A percentile compares a stretch with the other conserved stretches of the same genome.
These are phyloP conservation scores for Battus philenor DNA, from an alignment of 1,140 invertebrate species.

Conservation along the genomic window DNA sequence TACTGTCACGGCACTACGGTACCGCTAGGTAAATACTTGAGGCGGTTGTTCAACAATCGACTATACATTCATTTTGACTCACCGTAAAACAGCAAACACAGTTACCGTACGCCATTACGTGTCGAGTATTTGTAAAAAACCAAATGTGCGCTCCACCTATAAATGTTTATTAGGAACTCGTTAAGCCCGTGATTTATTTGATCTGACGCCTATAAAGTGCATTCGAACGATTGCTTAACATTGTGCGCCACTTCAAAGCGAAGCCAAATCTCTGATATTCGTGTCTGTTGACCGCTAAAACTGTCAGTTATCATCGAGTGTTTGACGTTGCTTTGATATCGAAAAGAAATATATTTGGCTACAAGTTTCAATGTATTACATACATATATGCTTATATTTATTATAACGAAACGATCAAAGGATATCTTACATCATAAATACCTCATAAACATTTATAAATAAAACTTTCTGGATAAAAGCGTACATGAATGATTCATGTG, in stretches of 20 bases:
- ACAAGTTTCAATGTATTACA: too few species aligned
- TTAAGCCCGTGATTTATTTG: constrained; percentile 65
- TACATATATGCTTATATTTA: too few species aligned
- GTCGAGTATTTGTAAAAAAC: constrained; percentile 64
- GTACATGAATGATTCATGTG: too few species aligned
- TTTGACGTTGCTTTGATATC: constrained; percentile 5
- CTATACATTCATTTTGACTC: constrained; percentile 42
- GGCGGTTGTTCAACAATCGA: constrained; percentile 39
- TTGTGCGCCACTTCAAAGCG: constrained; percentile 46
- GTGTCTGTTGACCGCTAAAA: constrained; percentile 6
- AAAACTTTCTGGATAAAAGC: too few species aligned
- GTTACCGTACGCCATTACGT: constrained; percentile 55
- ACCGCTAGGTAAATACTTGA: constrained; percentile 51
- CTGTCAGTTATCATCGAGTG: constrained; percentile 5
- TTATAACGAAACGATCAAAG: too few species aligned
- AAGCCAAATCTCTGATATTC: constrained; percentile 17
- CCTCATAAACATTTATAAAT: too few species aligned
- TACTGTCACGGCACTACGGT: constrained; percentile 27
- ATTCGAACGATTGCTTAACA: constrained; percentile 47
- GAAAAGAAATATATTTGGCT: constrained; percentile 7
- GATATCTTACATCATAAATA: too few species aligned
- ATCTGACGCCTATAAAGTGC: constrained; percentile 40
- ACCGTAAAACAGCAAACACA: constrained; percentile 52
- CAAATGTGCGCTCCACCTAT: constrained; percentile 45
- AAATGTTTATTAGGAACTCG: constrained; percentile 61